Evolutionary conservation across 2,113 vertebrate genomes (phyloP), one percentile per base, ranked within the genome.

Genomic region (Platichthys stellatus): DNA sequence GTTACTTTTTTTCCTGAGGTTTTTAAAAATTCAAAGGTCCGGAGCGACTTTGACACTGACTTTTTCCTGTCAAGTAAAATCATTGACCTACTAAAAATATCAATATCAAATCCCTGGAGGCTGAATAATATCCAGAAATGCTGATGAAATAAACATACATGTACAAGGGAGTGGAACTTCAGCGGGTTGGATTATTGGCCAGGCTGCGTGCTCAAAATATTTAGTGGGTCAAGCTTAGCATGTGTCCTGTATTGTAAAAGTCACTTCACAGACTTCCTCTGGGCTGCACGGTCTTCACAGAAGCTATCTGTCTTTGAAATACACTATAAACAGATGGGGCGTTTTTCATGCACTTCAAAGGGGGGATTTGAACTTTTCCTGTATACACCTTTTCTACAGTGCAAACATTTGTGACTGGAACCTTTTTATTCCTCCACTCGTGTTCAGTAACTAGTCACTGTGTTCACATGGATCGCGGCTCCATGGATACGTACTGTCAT

Each of bases 331-430:
- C 75, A 84, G 77, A 83, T 76, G 69, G 83, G 78, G 72, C 40
- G 80, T 83, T 88, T 91, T 89, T 78, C 65, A 20, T 74, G 65
- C 76, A 86, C 90, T 93, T 94, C 92, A 94, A 93, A 92, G 80
- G 77, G 59, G 26, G 63, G 49, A 86, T 86, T 82, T 88, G 80
- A 88, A 85, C 83, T 84, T 85, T 89, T 87, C 23, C 78, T 82
- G 82, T 85, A 85, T 60, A 86, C 85, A 86, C 74, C 31, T 90
- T 91, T 31, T 53, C 80, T 68, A 82, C 56, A 78, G 64, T 51
- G 54, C 65, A 72, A 84, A 79, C 43, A 80, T 72, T 72, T 69
- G n/a, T 53, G 21, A 31, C 24, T 28, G 67, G 72, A 60, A 66
- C 23, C 80, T 87, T 69, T 49, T 40, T 64, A 72, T 49, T 54